These are phyloP conservation scores for Myocastor coypus DNA, from an alignment of 2,113 vertebrate species.

Conservation along the genomic window DNA sequence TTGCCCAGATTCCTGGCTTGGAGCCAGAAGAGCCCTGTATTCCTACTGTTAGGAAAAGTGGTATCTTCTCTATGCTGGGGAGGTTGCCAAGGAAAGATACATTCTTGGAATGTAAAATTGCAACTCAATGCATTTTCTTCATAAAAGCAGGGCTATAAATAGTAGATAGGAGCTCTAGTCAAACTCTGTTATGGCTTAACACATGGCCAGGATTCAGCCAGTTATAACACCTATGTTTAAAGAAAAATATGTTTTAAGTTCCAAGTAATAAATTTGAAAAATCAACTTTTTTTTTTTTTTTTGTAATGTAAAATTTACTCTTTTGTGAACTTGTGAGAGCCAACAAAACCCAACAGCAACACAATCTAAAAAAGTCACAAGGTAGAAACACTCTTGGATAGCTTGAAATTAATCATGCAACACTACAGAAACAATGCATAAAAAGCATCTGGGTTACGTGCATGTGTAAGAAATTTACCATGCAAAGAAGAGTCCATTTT, in stretches of 20 bases:
- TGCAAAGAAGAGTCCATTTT: not conserved
- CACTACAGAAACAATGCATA: not conserved
- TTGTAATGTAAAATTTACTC: not conserved
- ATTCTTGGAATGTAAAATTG: slow-evolving; percentile 6
- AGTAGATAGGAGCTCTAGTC: slow-evolving; percentile 3
- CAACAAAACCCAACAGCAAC: not conserved
- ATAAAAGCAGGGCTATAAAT: slow-evolving; percentile 19
- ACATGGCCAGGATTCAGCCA: not conserved
- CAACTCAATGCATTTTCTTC: not conserved
- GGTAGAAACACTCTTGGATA: not conserved
- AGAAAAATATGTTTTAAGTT: slow-evolving; percentile 28
- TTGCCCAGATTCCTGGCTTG: not conserved
- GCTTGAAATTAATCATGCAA: not conserved
- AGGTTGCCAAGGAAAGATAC: not conserved
- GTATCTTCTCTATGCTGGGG: not conserved
- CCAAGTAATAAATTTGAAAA: slow-evolving; percentile 45
- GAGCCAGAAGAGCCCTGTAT: not conserved
- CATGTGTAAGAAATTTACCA: not conserved
- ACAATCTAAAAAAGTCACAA: not conserved
- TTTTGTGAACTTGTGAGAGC: not conserved
- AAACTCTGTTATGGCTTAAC: not conserved
- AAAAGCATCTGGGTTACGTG: not conserved
- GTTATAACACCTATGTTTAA: slow-evolving; percentile 24
- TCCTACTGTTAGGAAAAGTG: not conserved
- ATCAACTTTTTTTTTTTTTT: too few relatives aligned